Percentiles rank a stretch among this genome's conserved stretches.
Evolutionary conservation across 1,140 invertebrate species (phyloP).

Genomic region (Brachystomella parvula): DNA sequence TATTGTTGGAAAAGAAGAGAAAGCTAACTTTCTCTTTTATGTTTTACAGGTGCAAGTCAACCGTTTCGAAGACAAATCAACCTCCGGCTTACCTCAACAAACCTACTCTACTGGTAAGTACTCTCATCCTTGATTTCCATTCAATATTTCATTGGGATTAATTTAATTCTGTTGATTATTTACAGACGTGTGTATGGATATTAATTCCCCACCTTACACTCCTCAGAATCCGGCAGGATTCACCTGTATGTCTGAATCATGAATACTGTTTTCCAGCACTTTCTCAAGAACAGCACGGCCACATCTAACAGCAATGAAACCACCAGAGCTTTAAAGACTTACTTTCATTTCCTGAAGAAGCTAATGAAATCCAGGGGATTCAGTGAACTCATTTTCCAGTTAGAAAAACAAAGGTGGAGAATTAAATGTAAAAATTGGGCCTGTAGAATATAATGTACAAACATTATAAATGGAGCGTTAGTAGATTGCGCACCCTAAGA

Average conservation of each 20-base stretch:
- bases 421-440: no score
- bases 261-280: neutral
- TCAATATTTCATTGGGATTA: neutral
- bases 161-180: neutral
- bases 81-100: conserved; percentile 32
- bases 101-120: conserved; percentile 23
- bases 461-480: no score
- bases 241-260: neutral
- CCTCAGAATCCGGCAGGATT: neutral
- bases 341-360: no score
- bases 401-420: no score
- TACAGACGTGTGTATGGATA: conserved; percentile 3
- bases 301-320: no score
- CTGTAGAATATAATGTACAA: no score
- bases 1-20: neutral
- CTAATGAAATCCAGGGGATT: no score
- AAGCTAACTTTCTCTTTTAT: neutral
- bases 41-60: conserved; percentile 26
- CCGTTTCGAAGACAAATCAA: conserved; percentile 37
- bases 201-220: neutral
- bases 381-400: no score
- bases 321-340: no score
- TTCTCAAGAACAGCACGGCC: neutral
- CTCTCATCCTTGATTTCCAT: neutral
- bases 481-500: no score